Evolutionary conservation across 2,888 invertebrate genomes (phyloP), one percentile per base, ranked within the genome.

Genomic region (Watsonalla cultraria): DNA sequence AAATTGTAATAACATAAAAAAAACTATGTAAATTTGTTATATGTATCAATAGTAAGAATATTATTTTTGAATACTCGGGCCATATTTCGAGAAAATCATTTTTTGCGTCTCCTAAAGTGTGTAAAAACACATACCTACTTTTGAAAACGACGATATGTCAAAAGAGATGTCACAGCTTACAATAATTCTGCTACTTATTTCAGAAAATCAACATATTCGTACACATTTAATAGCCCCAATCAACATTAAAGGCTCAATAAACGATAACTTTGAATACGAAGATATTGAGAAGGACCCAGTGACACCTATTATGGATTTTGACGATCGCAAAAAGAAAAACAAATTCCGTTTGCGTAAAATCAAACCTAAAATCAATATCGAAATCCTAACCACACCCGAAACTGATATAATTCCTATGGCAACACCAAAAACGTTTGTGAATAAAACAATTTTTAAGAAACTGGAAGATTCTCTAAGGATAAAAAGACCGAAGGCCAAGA

Each of bases 261-360:
- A 13, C 7, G 55, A 55, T 0, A 51, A 58, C 6, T 57, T 56
- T 0, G 67, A 69, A 9, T 77, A 76, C 5, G 56, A 62, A 0
- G 65, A 76, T 0, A 14, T 51, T 0, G 53, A 52, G 0, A 51
- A 58, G 0, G 24, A 50, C 2, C 70, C 68, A 0, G 62, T 72
- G 0, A 71, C 68, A 2, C 76, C 75, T 0, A 71, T 74, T 5
- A 64, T 55, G 39, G 61, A 70, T 0, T 45, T 42, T 0, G 75
- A 76, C 4, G 58, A 67, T 0, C 46, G 70, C 0, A 74, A 72
- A 37, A 47, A 58, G 0, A 15, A 66, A 4, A 51, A 57, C 0
- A 61, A 37, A 5, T 77, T 54, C 6, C 68, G 57, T 51, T 8
- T 66, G 11, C 42, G 42, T 5, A 42, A 42, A 11, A 1, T 42